Percentiles rank a stretch among this genome's conserved stretches.
Conservation (phyloP, 2,113 vertebrate species). For the Euleptes europaea region DNA sequence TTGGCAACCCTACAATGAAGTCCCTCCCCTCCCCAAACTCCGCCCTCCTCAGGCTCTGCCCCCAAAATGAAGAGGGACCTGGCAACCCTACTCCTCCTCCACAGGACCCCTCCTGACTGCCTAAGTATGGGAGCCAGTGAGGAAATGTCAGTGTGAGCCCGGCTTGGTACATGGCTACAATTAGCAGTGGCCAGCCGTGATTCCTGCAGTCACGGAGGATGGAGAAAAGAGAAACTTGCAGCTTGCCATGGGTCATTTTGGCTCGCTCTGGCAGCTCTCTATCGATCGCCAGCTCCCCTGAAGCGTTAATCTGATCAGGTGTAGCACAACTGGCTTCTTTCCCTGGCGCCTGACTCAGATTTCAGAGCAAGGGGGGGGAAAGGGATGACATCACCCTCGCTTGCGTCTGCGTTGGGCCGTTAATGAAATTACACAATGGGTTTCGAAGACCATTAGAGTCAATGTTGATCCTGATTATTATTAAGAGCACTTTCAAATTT, state of each 20-base stretch:
- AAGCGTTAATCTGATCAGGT: conserved; percentile 78
- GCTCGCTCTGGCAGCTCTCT: conserved; percentile 65
- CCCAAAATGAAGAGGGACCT: too few species aligned
- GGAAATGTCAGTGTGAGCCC: neutral
- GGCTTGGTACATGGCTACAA: neutral
- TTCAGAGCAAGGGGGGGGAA: conserved; percentile 75
- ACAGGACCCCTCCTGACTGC: neutral
- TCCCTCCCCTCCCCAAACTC: too few species aligned
- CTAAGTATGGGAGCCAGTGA: neutral
- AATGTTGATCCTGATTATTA: conserved; percentile 83
- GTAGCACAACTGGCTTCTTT: conserved; percentile 79
- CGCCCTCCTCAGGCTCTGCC: too few species aligned
- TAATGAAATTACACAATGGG: conserved; percentile 84
- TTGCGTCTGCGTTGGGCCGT: conserved; percentile 76
- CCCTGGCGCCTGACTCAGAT: conserved; percentile 79
- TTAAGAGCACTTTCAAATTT: conserved; percentile 85
- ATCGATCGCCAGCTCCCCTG: conserved; percentile 72
- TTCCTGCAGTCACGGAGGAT: neutral
- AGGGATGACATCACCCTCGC: conserved; percentile 82
- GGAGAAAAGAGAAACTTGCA: neutral
- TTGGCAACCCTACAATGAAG: too few species aligned
- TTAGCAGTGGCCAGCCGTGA: neutral
- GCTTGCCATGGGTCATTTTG: conserved; percentile 51
- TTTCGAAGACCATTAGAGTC: conserved; percentile 83
- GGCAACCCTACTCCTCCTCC: neutral